Conservation (phyloP, 2,888 invertebrate genomes). For the Rhagonycha fulva region DNA sequence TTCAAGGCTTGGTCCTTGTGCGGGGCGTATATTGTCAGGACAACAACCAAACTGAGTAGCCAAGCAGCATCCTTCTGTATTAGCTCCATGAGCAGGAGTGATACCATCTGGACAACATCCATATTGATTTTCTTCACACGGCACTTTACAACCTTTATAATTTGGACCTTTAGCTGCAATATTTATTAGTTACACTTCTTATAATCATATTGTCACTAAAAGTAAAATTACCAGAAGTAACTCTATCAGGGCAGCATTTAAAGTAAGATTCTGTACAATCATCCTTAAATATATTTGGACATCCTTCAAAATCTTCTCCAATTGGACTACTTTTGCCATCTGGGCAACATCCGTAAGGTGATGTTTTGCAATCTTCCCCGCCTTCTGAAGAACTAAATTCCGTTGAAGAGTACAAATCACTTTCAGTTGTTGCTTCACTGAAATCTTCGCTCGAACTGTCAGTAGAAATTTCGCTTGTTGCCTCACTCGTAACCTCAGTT, state of each 20-base stretch:
- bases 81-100: conserved; percentile 85
- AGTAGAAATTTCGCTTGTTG: background rate
- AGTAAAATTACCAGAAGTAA: conserved; percentile 60
- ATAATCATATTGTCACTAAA: background rate
- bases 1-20: conserved; percentile 77
- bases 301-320: conserved; percentile 69
- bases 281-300: conserved; percentile 37
- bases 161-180: conserved; percentile 67
- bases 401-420: conserved; percentile 28
- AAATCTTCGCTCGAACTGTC: background rate
- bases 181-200: conserved; percentile 7
- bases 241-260: conserved; percentile 77
- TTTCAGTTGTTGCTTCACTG: background rate
- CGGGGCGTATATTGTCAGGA: conserved; percentile 82
- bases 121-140: conserved; percentile 69
- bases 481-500: conserved; percentile 30
- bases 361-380: conserved; percentile 55
- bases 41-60: conserved; percentile 82
- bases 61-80: conserved; percentile 82
- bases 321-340: conserved; percentile 66
- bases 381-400: conserved; percentile 36
- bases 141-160: conserved; percentile 73
- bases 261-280: conserved; percentile 64
- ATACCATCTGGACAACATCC: conserved; percentile 88
- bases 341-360: conserved; percentile 76